Percentiles rank a stretch among this genome's conserved stretches.
Evolutionary conservation across 2,113 vertebrate genomes (phyloP).

Genomic region (Lophius piscatorius): DNA sequence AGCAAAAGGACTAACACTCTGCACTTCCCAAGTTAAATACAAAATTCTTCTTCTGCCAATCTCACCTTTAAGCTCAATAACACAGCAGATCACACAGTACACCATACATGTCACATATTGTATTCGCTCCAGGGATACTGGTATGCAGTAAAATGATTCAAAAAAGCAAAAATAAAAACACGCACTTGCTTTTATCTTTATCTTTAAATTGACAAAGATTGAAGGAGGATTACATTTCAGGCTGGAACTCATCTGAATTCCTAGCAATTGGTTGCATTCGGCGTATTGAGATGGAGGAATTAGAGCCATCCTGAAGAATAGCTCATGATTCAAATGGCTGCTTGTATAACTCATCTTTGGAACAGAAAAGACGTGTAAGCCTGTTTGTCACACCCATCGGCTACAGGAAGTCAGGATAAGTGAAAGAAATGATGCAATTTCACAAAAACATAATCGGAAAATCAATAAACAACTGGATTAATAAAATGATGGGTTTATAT

Average conservation of each 20-base stretch:
- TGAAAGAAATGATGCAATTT: slow-evolving; percentile 36
- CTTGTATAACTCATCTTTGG: background rate
- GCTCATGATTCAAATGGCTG: slow-evolving; percentile 2
- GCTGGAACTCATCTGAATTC: background rate
- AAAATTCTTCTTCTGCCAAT: background rate
- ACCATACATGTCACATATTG: background rate
- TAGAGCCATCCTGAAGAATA: background rate
- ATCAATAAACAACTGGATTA: slow-evolving; percentile 20
- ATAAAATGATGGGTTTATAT: slow-evolving; percentile 37
- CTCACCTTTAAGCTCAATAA: background rate
- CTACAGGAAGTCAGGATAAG: slow-evolving; percentile 8
- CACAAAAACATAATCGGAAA: slow-evolving; percentile 45
- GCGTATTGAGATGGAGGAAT: background rate
- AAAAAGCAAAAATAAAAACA: too few relatives aligned
- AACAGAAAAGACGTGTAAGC: background rate
- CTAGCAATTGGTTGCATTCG: slow-evolving; percentile 2
- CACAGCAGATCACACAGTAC: background rate
- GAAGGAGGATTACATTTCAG: slow-evolving; percentile 24
- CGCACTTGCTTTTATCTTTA: background rate
- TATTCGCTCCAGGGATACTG: too few relatives aligned
- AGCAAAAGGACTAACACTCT: background rate
- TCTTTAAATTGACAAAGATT: background rate
- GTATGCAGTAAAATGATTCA: too few relatives aligned
- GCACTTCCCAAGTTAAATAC: background rate
- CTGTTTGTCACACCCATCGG: slow-evolving; percentile 6